Evolutionary conservation across 2,888 invertebrate species (phyloP).

Genomic region (Chymomyza procnemis): DNA sequence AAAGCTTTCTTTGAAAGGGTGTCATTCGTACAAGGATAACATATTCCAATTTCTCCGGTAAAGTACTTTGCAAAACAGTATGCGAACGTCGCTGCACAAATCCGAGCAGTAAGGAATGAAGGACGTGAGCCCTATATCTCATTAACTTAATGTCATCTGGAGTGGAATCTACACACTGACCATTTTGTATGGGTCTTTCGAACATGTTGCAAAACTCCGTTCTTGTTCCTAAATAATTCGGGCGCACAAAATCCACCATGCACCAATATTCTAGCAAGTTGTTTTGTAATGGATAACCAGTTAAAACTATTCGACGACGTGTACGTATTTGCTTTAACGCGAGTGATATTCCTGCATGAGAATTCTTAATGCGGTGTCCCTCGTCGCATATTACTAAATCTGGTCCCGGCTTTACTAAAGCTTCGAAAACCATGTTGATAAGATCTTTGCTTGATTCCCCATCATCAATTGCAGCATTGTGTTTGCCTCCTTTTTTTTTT

Average conservation of each 20-base stretch:
- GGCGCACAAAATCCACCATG: conserved; percentile 99
- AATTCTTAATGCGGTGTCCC: conserved; percentile 98
- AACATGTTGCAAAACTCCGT: conserved; percentile 99
- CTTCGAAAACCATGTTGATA: conserved; percentile 90
- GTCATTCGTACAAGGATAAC: conserved; percentile 95
- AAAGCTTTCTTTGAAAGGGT: conserved; percentile 91
- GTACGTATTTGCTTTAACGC: conserved; percentile 97
- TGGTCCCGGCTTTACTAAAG: conserved; percentile 93
- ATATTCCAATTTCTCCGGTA: conserved; percentile 97
- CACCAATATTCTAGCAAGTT: conserved; percentile 98
- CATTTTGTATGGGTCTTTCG: conserved; percentile 98
- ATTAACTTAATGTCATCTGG: conserved; percentile 95
- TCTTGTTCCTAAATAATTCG: conserved; percentile 97
- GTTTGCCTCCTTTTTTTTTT: conserved; percentile 80
- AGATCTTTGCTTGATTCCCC: conserved; percentile 84
- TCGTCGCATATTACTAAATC: conserved; percentile 97
- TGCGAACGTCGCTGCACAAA: conserved; percentile 98
- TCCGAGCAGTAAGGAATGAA: conserved; percentile 95
- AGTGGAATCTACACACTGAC: conserved; percentile 98
- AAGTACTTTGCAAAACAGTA: conserved; percentile 91
- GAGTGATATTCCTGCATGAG: conserved; percentile 96
- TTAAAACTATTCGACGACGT: conserved; percentile 94
- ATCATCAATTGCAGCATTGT: conserved; percentile 67
- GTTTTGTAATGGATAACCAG: conserved; percentile 98
- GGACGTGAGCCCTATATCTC: conserved; percentile 96